Percentiles rank a stretch among this genome's conserved stretches.
Conservation (phyloP, 92 coral and sea anemone species). For the Muricea muricata region DNA sequence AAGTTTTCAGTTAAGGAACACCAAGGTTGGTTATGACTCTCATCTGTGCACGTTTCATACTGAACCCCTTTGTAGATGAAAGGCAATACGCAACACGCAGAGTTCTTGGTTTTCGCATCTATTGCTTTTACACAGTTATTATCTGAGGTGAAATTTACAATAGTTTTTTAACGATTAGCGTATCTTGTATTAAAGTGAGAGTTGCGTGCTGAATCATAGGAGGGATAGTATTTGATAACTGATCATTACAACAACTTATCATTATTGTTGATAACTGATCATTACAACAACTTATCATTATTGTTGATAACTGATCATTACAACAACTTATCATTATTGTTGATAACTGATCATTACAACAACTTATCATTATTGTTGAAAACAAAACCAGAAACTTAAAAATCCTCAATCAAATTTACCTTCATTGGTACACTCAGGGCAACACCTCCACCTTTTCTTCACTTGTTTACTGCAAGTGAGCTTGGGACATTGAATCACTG, state of each 20-base stretch:
- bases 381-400: background rate
- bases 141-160: slow-evolving; percentile 50
- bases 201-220: too few relatives aligned
- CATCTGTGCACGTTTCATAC: slow-evolving; percentile 79
- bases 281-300: too few relatives aligned
- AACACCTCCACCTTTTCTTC: slow-evolving; percentile 97
- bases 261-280: too few relatives aligned
- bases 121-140: slow-evolving; percentile 80
- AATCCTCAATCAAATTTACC: slow-evolving; percentile 46
- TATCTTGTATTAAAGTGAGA: too few relatives aligned
- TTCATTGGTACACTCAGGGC: slow-evolving; percentile 89
- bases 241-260: too few relatives aligned
- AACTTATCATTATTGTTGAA: too few relatives aligned
- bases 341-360: too few relatives aligned
- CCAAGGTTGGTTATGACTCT: slow-evolving; percentile 86
- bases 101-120: slow-evolving; percentile 71
- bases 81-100: slow-evolving; percentile 92
- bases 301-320: too few relatives aligned
- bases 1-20: slow-evolving; percentile 89
- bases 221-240: too few relatives aligned
- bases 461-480: slow-evolving; percentile 80
- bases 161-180: too few relatives aligned
- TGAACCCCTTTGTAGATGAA: slow-evolving; percentile 84
- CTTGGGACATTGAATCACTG: slow-evolving; percentile 96
- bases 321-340: too few relatives aligned